Evolutionary conservation across 2,797 vertebrate genomes (phyloP).

Genomic region (Sphaeramia orbicularis): DNA sequence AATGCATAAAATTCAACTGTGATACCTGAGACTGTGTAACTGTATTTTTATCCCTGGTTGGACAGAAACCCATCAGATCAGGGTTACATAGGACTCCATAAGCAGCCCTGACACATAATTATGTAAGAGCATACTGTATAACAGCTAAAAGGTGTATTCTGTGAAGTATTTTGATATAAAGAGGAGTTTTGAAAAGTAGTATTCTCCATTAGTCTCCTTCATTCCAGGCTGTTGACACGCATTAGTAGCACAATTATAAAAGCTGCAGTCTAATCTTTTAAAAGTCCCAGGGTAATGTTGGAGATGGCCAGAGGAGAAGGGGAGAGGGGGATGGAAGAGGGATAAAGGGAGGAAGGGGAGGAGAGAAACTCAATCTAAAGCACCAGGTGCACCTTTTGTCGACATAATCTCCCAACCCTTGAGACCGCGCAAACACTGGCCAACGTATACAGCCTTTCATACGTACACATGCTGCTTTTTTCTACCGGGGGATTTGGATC

Average conservation of each 20-base stretch:
- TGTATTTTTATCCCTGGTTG: conserved; percentile 35
- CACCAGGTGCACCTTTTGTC: conserved; percentile 87
- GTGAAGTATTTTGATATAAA: conserved; percentile 30
- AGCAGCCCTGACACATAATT: conserved; percentile 46
- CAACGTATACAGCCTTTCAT: conserved; percentile 76
- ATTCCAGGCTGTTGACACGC: conserved; percentile 61
- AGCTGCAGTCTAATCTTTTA: conserved; percentile 80
- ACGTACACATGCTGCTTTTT: conserved; percentile 70
- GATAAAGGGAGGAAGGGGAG: conserved; percentile 73
- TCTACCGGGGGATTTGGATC: conserved; percentile 55
- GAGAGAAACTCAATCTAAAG: conserved; percentile 83
- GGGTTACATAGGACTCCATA: conserved; percentile 47
- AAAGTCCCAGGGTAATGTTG: conserved; percentile 81
- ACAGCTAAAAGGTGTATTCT: conserved; percentile 34
- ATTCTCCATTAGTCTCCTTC: conserved; percentile 62
- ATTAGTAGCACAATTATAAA: conserved; percentile 75
- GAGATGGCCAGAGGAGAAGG: conserved; percentile 77
- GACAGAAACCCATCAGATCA: conserved; percentile 38
- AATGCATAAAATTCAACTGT: neutral
- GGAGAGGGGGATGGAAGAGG: conserved; percentile 74
- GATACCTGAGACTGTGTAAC: conserved; percentile 20
- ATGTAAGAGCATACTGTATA: conserved; percentile 30
- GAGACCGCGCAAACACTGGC: conserved; percentile 75
- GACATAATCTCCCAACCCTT: conserved; percentile 83
- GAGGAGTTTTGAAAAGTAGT: conserved; percentile 18